Base-by-base conservation (phyloP, 2,888 invertebrate species). In the Thymelicus acteon region DNA sequence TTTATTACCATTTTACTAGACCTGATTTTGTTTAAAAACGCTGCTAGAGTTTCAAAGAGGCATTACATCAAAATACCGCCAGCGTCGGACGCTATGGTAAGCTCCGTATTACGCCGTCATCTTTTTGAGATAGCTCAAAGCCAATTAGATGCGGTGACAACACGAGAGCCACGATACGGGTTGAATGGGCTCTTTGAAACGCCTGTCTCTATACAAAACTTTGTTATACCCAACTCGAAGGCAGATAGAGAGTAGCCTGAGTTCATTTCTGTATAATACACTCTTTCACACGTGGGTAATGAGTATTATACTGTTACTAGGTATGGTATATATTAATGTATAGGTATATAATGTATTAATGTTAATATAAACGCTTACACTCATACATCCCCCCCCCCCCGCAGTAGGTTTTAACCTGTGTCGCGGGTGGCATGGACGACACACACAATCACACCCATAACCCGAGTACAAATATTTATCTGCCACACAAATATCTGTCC, bases 91-190 rank as follows among this genome's bases (percentile, higher is more conserved):
- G 67, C 74, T 82, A 67, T 85, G 90, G 80, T 75, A 75, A 74
- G 52, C 75, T 79, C 57, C 79, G 64, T 85, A 89, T 86, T 84
- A 80, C 81, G 79, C 77, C 78, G 77, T 82, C 81, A 81, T 79
- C 78, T 88, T 88, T 89, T 88, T 84, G 86, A 91, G 88, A 89
- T 87, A 85, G 86, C 89, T 91, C 90, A 90, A 91, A 92, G 92
- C 92, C 91, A 92, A 91, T 92, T 91, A 92, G 89, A 88, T 87
- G 90, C 85, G 82, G 85, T 81, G 90, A 89, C 89, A 89, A 85
- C 85, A 65, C 72, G 73, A 77, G 79, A 72, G 75, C 54, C 60
- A 39, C 70, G 68, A 70, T 72, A 70, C 65, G 39, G 62, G 60
- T 60, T 73, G 71, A 74, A 73, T 74, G 70, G 71, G 54, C 66